phyloP scores from a whole-genome alignment of 2,113 vertebrate genomes.

The Centropus bengalensis region DNA sequence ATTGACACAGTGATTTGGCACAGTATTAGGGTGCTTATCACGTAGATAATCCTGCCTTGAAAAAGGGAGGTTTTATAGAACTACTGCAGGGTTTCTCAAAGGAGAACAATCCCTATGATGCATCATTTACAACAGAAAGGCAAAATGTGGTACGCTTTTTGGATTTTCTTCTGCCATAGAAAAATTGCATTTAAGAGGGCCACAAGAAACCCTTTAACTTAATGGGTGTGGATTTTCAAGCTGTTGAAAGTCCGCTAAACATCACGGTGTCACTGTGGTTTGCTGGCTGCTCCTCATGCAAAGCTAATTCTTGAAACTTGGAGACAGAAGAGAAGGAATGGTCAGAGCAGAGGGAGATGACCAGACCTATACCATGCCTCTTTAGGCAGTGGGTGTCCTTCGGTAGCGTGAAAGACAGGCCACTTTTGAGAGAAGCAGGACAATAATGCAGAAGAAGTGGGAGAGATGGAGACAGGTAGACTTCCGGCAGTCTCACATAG shows the following conservation, averaged over 20 bases:
- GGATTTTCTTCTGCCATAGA: not conserved
- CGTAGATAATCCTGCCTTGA: not conserved
- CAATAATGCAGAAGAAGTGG: not conserved
- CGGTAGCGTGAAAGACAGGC: not conserved
- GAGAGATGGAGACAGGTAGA: not conserved
- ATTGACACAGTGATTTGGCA: not conserved
- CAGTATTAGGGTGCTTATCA: not conserved
- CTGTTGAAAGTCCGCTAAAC: not conserved
- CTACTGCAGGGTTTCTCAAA: not conserved
- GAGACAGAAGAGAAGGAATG: not conserved
- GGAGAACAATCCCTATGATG: not conserved
- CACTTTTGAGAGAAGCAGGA: not conserved
- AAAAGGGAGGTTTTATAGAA: not conserved
- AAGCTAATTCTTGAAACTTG: not conserved
- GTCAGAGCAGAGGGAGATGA: not conserved
- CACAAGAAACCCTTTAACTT: not conserved
- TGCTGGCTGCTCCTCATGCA: not conserved
- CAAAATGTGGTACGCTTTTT: not conserved
- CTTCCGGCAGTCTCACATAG: not conserved
- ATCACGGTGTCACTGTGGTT: not conserved
- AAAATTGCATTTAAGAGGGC: not conserved
- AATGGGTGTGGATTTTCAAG: not conserved
- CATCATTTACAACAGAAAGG: not conserved
- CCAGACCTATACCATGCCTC: not conserved
- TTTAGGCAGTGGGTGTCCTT: not conserved